Evolutionary conservation across 2,797 vertebrate species (phyloP).

Genomic region (Lycodopsis pacificus): DNA sequence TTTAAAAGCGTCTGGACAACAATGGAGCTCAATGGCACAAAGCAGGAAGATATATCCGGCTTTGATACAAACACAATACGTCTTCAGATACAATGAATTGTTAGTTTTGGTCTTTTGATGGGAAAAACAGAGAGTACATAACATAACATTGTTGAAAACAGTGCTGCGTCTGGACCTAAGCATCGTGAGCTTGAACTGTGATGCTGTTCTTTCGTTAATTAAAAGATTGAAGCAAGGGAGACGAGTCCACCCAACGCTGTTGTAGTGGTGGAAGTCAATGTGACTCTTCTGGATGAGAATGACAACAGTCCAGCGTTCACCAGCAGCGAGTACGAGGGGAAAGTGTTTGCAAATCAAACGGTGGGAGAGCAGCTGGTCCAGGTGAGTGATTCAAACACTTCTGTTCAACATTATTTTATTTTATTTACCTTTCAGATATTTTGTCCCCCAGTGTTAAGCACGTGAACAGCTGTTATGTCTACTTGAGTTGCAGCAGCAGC

Average conservation of each 20-base stretch:
- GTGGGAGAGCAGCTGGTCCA: conserved; percentile 80
- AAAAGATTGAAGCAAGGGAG: conserved; percentile 83
- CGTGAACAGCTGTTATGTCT: background rate
- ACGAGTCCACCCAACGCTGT: conserved; percentile 14
- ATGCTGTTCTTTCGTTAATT: conserved; percentile 9
- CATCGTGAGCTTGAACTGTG: background rate
- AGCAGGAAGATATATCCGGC: background rate
- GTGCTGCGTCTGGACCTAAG: background rate
- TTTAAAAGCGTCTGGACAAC: no score
- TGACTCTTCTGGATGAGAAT: conserved; percentile 83
- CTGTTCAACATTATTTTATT: background rate
- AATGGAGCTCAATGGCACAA: no score
- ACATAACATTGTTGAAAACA: background rate
- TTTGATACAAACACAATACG: background rate
- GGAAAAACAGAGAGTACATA: no score
- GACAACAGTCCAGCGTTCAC: conserved; percentile 85
- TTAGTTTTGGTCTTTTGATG: background rate
- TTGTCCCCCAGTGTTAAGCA: background rate
- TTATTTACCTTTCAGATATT: background rate
- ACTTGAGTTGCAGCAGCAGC: background rate
- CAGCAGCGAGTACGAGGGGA: conserved; percentile 63
- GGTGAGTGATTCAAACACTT: conserved; percentile 66
- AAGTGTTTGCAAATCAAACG: conserved; percentile 80
- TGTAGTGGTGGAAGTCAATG: conserved; percentile 46
- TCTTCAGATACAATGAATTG: background rate